Percentiles rank a stretch among this genome's conserved stretches.
phyloP scores from a whole-genome alignment of 1,140 invertebrate species.

The Penaeus indicus region DNA sequence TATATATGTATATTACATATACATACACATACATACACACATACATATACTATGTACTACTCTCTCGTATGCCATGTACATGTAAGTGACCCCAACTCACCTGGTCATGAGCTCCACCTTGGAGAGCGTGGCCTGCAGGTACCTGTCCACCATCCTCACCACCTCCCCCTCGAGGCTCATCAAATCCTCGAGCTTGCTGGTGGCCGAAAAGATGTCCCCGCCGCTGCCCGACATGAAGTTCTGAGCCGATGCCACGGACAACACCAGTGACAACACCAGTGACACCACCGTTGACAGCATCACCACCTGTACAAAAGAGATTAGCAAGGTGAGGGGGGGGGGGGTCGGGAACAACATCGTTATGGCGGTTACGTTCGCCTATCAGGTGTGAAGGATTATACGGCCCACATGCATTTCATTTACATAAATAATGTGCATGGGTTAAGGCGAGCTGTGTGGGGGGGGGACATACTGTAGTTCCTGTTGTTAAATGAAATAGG shows the following conservation, averaged over 20 bases:
- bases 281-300: not conserved
- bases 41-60: not conserved
- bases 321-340: too few relatives aligned
- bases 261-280: not conserved
- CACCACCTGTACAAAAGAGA: not conserved
- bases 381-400: too few relatives aligned
- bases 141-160: constrained; percentile 67
- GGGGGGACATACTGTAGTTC: too few relatives aligned
- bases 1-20: not conserved
- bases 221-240: constrained; percentile 23
- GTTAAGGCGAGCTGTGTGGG: too few relatives aligned
- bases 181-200: constrained; percentile 67
- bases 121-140: constrained; percentile 66
- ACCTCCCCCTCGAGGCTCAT: constrained; percentile 67
- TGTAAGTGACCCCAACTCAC: constrained; percentile 60
- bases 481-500: too few relatives aligned
- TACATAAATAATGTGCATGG: too few relatives aligned
- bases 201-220: constrained; percentile 68
- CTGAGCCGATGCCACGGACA: not conserved
- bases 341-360: too few relatives aligned
- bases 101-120: constrained; percentile 65
- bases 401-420: too few relatives aligned
- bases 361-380: too few relatives aligned
- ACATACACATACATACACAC: not conserved
- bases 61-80: not conserved